Evolutionary conservation across 2,888 invertebrate species (phyloP).

Genomic region (Rhamphomyia laevipes): DNA sequence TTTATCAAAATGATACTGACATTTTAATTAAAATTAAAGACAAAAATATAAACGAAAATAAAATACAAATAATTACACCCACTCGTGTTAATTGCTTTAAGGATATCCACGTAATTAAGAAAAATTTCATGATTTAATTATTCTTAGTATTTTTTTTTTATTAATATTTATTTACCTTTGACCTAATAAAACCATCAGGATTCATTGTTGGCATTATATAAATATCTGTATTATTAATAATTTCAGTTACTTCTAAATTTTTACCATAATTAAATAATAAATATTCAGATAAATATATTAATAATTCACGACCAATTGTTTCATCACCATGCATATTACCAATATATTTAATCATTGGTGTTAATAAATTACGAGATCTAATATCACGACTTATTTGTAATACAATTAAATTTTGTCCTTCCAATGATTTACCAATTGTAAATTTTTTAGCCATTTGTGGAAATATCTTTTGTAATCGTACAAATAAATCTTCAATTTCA

Average conservation of each 20-base stretch:
- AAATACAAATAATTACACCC: background rate
- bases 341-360: slow-evolving; percentile 88
- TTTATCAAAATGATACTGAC: background rate
- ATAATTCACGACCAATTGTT: slow-evolving; percentile 71
- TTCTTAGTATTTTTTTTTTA: background rate
- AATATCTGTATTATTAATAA: slow-evolving; percentile 82
- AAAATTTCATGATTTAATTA: background rate
- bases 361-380: slow-evolving; percentile 40
- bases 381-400: slow-evolving; percentile 65
- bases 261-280: slow-evolving; percentile 65
- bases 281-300: slow-evolving; percentile 74
- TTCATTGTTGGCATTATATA: slow-evolving; percentile 96
- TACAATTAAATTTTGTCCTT: slow-evolving; percentile 62
- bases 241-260: slow-evolving; percentile 53
- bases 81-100: background rate
- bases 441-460: slow-evolving; percentile 59
- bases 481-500: slow-evolving; percentile 53
- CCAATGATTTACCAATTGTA: slow-evolving; percentile 72
- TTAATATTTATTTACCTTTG: slow-evolving; percentile 46
- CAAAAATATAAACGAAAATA: background rate
- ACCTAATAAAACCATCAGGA: slow-evolving; percentile 87
- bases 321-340: slow-evolving; percentile 98
- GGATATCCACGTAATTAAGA: background rate
- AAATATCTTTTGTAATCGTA: slow-evolving; percentile 48
- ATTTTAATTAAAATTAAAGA: background rate